phyloP scores from a whole-genome alignment of 2,888 invertebrate genomes.

The Mamestra brassicae region DNA sequence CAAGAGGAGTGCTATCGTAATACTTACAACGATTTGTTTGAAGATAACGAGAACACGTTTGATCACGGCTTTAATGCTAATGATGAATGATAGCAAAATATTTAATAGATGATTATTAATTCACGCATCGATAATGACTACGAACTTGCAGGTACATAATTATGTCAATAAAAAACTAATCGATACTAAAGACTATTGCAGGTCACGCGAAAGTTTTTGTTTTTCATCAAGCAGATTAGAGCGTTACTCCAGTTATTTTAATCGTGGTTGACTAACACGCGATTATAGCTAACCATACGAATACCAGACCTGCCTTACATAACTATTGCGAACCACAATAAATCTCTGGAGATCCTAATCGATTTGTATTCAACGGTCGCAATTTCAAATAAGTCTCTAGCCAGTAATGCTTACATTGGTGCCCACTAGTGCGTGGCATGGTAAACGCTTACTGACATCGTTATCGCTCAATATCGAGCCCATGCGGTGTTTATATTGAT shows the following conservation, averaged over 20 bases:
- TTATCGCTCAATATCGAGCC: slow-evolving; percentile 54
- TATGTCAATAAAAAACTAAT: slow-evolving; percentile 19
- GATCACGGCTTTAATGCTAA: slow-evolving; percentile 9
- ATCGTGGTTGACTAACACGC: slow-evolving; percentile 35
- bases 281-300: slow-evolving; percentile 42
- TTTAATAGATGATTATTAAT: slow-evolving; percentile 6
- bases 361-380: slow-evolving; percentile 50
- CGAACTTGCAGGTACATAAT: slow-evolving; percentile 13
- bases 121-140: slow-evolving; percentile 3
- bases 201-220: slow-evolving; percentile 38
- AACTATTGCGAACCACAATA: slow-evolving; percentile 55
- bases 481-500: slow-evolving; percentile 43
- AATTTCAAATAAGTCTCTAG: slow-evolving; percentile 49
- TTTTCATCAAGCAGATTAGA: slow-evolving; percentile 14
- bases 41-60: slow-evolving; percentile 5
- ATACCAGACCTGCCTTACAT: slow-evolving; percentile 63
- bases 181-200: slow-evolving; percentile 13
- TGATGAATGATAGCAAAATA: slow-evolving; percentile 27
- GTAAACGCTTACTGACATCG: slow-evolving; percentile 48
- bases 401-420: slow-evolving; percentile 42
- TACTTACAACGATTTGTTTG: slow-evolving; percentile 5
- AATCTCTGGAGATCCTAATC: slow-evolving; percentile 58
- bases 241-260: slow-evolving; percentile 25
- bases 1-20: background rate
- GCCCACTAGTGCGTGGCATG: slow-evolving; percentile 50